A percentile compares a stretch with the other conserved stretches of the same genome.
These are phyloP conservation scores for Oreonectes daqikongensis DNA, from an alignment of 2,797 vertebrate genomes.

Conservation along the genomic window DNA sequence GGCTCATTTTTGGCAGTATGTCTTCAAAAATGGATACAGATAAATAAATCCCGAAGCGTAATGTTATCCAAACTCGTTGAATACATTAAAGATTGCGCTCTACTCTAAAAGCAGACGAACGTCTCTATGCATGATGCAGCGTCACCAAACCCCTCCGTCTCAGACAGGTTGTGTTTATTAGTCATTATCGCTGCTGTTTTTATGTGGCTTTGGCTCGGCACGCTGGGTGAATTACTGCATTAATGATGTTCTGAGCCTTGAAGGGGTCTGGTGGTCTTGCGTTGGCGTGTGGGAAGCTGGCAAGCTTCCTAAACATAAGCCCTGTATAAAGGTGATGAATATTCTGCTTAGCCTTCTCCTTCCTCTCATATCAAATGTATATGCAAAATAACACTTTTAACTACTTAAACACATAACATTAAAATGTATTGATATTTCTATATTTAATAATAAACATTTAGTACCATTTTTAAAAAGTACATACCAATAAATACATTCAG, in stretches of 20 bases:
- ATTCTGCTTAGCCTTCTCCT: conserved; percentile 16
- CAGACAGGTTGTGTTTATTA: conserved; percentile 44
- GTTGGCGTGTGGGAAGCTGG: conserved; percentile 47
- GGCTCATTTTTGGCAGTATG: no score
- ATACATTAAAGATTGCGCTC: conserved; percentile 10
- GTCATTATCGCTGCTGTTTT: conserved; percentile 40
- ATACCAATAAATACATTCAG: conserved; percentile 2
- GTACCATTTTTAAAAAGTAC: background rate
- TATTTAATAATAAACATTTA: no score
- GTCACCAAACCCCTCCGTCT: conserved; percentile 53
- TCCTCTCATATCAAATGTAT: background rate
- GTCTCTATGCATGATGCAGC: conserved; percentile 54
- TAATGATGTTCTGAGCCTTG: conserved; percentile 41
- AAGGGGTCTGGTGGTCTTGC: conserved; percentile 58
- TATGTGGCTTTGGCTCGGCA: conserved; percentile 41
- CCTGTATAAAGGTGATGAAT: conserved; percentile 52
- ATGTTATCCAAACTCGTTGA: background rate
- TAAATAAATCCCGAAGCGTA: no score
- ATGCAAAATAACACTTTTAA: background rate
- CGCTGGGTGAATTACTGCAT: conserved; percentile 41
- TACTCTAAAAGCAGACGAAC: conserved; percentile 35
- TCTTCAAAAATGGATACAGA: no score
- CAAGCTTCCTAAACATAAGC: conserved; percentile 64
- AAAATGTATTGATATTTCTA: no score
- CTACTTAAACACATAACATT: background rate